A percentile compares a stretch with the other conserved stretches of the same genome.
Conservation (phyloP, 2,888 invertebrate genomes). For the Polyommatus iphigenia region DNA sequence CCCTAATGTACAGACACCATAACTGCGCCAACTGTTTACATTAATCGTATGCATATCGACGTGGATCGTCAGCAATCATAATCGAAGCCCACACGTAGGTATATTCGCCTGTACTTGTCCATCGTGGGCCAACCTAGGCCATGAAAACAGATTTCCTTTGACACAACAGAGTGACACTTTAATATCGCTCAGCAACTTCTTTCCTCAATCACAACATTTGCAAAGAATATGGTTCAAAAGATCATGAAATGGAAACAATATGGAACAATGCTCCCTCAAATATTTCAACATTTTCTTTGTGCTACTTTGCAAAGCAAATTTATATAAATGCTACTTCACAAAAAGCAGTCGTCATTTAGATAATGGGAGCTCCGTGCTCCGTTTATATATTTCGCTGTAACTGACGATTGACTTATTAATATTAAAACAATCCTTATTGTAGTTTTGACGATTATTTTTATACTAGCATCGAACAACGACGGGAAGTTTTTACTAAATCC, state of each 20-base stretch:
- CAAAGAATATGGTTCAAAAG: slow-evolving; percentile 30
- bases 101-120: too few relatives aligned
- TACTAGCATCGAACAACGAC: background rate
- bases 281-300: slow-evolving; percentile 33
- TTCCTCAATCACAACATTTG: slow-evolving; percentile 11
- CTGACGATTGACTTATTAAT: background rate
- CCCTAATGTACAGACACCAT: too few relatives aligned
- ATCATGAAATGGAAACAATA: slow-evolving; percentile 2
- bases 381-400: slow-evolving; percentile 6
- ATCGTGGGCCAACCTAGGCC: too few relatives aligned
- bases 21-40: too few relatives aligned
- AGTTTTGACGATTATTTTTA: background rate
- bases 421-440: slow-evolving; percentile 7
- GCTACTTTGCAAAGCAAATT: slow-evolving; percentile 37
- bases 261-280: slow-evolving; percentile 30
- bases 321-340: slow-evolving; percentile 33
- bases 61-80: too few relatives aligned
- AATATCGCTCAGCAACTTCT: background rate
- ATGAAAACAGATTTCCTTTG: background rate
- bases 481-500: too few relatives aligned
- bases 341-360: slow-evolving; percentile 31
- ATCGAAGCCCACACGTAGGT: too few relatives aligned
- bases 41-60: too few relatives aligned
- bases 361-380: slow-evolving; percentile 17
- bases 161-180: slow-evolving; percentile 2